Base-by-base conservation (phyloP, 1,140 invertebrate species). In the Cephus cinctus region DNA sequence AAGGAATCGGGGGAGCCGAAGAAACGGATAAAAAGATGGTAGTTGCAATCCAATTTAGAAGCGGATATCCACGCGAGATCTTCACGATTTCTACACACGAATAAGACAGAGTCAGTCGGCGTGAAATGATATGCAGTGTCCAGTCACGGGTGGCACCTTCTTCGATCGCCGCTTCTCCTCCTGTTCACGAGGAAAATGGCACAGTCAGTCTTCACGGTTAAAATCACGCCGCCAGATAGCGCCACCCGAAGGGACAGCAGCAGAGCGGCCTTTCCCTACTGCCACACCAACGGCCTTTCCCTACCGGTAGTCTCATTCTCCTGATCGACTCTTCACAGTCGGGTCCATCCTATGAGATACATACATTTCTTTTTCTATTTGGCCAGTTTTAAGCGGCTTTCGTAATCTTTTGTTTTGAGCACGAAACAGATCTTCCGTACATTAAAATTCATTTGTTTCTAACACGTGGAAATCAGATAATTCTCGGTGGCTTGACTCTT, bases 41-140 rank as follows among this genome's bases (percentile, higher is more conserved):
- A 65, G 64, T 59, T 67, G 71, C 73, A 73, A 75, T 76, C 72
- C 67, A 76, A 77, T 75, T 75, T 75, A 73, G 68, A 67, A 71
- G 66, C 70, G 65, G 68, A 75, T 75, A 77, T 77, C 75, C 69
- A 70, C 61, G 61, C 64, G 63, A 73, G 72, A 77, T 77, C 75
- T 77, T 77, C 71, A 76, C 73, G 74, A 75, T 76, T 76, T 76
- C 74, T 76, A 76, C 73, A 75, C 74, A 76, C 71, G 73, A 72
- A 71, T 71, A 73, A 69, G 71, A 71, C 67, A 61, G 63, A 50
- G 51, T 43, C 64, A 64, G 57, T 59, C 62, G 67, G 63, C 74
- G 72, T 76, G 67, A 74, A 75, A 76, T 76, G 69, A 75, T 76
- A 76, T 76, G 73, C 74, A 64, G 58, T 76, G 71, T 74, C 71